These are phyloP conservation scores for Meandrusa payeni DNA, from an alignment of 2,888 invertebrate genomes.

Conservation along the genomic window DNA sequence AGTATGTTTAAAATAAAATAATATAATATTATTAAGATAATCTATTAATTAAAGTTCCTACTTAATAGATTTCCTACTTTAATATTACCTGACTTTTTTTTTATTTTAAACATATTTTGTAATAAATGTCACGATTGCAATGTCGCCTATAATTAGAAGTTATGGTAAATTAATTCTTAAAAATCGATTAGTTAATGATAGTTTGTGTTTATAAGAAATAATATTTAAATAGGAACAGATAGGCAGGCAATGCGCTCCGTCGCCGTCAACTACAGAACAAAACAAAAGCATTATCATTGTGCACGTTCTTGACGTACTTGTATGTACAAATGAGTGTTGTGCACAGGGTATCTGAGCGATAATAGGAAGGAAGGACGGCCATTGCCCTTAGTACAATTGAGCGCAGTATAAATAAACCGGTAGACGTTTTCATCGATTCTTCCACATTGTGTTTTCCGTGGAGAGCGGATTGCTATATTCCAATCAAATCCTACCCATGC, in stretches of 20 bases:
- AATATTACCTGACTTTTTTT: no score
- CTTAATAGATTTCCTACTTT: no score
- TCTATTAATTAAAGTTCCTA: no score
- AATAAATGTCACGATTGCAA: background rate
- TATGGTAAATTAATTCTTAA: constrained; percentile 8
- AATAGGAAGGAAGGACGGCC: constrained; percentile 64
- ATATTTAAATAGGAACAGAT: constrained; percentile 8
- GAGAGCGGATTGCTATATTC: constrained; percentile 1
- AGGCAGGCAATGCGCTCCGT: no score
- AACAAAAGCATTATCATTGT: constrained; percentile 13
- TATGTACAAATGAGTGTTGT: constrained; percentile 22
- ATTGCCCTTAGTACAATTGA: constrained; percentile 45
- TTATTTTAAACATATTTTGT: background rate
- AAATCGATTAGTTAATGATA: constrained; percentile 12
- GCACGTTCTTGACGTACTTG: constrained; percentile 7
- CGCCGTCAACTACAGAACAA: background rate
- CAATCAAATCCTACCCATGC: constrained; percentile 5
- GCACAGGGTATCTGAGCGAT: constrained; percentile 41
- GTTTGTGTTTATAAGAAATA: constrained; percentile 8
- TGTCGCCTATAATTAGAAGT: background rate
- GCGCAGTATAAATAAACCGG: constrained; percentile 15
- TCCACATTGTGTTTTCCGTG: background rate
- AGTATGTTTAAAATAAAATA: no score
- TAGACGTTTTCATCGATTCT: constrained; percentile 10
- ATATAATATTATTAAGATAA: no score